Percentiles rank a stretch among this genome's conserved stretches.
phyloP scores from a whole-genome alignment of 2,797 vertebrate species.

The Luscinia luscinia region DNA sequence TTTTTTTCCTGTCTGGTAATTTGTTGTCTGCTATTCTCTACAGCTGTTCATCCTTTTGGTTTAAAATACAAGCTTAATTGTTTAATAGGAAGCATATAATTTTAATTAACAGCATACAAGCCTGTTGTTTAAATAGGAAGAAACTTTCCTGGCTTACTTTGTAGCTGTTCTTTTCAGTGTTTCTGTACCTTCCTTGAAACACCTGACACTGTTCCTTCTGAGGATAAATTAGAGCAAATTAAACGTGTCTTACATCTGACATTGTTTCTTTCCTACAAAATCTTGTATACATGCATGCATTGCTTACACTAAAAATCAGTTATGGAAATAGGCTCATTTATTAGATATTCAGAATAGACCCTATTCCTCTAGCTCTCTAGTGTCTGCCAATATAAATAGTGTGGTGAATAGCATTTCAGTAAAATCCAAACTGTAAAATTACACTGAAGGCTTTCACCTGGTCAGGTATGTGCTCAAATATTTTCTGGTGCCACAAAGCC shows the following conservation, averaged over 20 bases:
- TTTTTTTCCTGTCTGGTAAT: not conserved
- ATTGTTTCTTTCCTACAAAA: not conserved
- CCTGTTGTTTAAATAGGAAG: not conserved
- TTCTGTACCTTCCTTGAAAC: not conserved
- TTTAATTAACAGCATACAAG: not conserved
- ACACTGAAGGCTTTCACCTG: not conserved
- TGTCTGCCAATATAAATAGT: not conserved
- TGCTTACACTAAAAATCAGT: not conserved
- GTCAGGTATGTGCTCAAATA: not conserved
- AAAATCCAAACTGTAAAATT: not conserved
- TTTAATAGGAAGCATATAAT: not conserved
- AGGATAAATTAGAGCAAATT: not conserved
- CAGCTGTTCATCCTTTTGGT: not conserved
- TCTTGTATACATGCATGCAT: not conserved
- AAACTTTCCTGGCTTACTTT: not conserved
- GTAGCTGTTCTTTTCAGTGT: not conserved
- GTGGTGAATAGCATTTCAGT: not conserved
- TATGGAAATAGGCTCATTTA: not conserved
- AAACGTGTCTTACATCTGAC: not conserved
- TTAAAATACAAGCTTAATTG: not conserved
- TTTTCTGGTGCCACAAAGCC: not conserved
- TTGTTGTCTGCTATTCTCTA: not conserved
- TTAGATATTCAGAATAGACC: not conserved
- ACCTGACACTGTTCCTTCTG: not conserved
- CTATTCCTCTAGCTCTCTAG: not conserved